Evolutionary conservation across 1,140 invertebrate species (phyloP), one percentile per base, ranked within the genome.

Genomic region (Oedothorax gibbosus): DNA sequence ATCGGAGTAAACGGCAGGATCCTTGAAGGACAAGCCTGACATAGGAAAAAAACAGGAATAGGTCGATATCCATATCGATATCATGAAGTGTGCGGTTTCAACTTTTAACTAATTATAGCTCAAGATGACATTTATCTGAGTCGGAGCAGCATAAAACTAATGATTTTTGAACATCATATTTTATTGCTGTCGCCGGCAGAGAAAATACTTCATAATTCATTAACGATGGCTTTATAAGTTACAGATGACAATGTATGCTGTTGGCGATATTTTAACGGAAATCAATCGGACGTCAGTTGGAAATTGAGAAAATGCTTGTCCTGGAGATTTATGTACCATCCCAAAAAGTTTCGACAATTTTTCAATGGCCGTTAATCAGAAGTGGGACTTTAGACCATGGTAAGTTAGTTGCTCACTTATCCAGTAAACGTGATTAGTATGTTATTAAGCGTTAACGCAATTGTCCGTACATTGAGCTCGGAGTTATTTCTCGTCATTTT

Each of bases 161-260:
- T 84, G 81, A 84, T 84, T 84, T 84, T 84, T 60, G 76, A 84
- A 84, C 81, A 84, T 84, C 81, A 84, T 84, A 84, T 84, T 84
- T 84, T 84, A 84, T 84, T 84, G 72, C 81, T 84, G 81, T 84
- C 81, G 57, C 56, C 66, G 56, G 20, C 81, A 84, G 81, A 60
- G 64, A 53, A 60, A 84, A 72, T 60, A 75, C 81, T 84, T 76
- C 81, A 84, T 84, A 84, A 84, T 84, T 84, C 81, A 84, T 84
- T 84, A 84, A 76, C 75, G 81, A 84, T 84, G 76, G 81, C 81
- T 84, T 84, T 84, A 84, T 84, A 84, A 84, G 81, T 84, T 84
- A 84, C 76, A 84, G 72, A 84, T 84, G 81, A 76, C 81, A 84
- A 72, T 76, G 81, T 73, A 72, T 84, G 80, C 80, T 82, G 81